Conservation (phyloP, 2,888 invertebrate genomes). For the Polylopha cassiicola region DNA sequence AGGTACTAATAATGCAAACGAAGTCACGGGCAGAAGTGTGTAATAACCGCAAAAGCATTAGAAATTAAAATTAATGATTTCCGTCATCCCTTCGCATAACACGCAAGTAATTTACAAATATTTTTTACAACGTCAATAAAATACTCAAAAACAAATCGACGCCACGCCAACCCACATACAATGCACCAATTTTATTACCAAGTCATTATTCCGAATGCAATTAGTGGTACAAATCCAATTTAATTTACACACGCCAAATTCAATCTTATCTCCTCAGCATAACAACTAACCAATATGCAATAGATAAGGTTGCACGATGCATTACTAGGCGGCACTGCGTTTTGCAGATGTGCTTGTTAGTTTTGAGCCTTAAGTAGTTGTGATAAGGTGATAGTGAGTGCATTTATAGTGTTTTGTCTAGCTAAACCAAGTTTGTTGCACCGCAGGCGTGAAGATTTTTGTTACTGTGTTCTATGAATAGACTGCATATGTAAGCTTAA, state of each 20-base stretch:
- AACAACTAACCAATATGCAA: no score
- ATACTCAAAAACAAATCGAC: constrained; percentile 7
- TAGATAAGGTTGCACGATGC: no score
- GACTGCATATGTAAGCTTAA: no score
- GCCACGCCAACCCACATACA: constrained; percentile 45
- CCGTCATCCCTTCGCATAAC: no score
- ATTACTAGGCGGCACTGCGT: no score
- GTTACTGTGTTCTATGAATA: constrained; percentile 18
- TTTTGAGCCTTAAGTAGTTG: not conserved
- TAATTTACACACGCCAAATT: constrained; percentile 15
- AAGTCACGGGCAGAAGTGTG: no score
- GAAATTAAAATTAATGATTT: no score
- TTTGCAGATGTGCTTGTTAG: not conserved
- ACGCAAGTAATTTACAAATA: no score
- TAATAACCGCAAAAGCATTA: no score
- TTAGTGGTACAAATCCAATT: constrained; percentile 31
- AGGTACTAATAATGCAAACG: no score
- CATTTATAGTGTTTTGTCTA: no score
- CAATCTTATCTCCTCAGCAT: constrained; percentile 12
- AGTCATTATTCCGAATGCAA: constrained; percentile 43
- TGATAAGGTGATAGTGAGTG: constrained; percentile 3
- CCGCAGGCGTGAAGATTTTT: constrained; percentile 18
- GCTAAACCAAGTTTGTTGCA: constrained; percentile 22
- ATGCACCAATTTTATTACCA: constrained; percentile 44
- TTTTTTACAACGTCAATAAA: constrained; percentile 3